Conservation (phyloP, 2,888 invertebrate species). For the Cheilosia grossa region DNA sequence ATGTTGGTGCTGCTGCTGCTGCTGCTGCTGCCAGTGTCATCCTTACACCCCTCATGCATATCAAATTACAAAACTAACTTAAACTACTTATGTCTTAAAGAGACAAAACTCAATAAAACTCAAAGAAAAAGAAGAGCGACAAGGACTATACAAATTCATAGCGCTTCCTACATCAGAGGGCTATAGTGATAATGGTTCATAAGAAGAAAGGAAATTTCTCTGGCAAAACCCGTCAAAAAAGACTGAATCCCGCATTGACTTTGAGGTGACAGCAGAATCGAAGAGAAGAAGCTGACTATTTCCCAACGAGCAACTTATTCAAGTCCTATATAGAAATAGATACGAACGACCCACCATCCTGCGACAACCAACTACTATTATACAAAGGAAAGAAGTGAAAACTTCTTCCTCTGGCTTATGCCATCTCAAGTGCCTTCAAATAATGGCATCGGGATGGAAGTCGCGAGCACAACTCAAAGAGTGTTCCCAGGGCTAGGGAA, state of each 20-base stretch:
- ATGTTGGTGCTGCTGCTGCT: constrained; percentile 34
- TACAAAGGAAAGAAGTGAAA: constrained; percentile 51
- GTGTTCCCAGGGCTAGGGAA: constrained; percentile 3
- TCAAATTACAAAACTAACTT: constrained; percentile 74
- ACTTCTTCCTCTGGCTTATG: constrained; percentile 63
- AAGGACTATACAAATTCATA: constrained; percentile 62
- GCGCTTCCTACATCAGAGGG: constrained; percentile 58
- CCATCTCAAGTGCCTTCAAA: constrained; percentile 69
- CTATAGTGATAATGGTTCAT: constrained; percentile 63
- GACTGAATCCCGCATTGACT: constrained; percentile 61
- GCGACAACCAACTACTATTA: constrained; percentile 27
- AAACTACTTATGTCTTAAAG: constrained; percentile 70
- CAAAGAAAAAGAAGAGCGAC: neutral
- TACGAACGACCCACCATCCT: neutral
- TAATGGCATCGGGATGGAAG: constrained; percentile 65
- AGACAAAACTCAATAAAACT: constrained; percentile 72
- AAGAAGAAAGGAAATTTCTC: constrained; percentile 58
- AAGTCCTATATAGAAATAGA: constrained; percentile 21
- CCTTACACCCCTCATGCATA: constrained; percentile 65
- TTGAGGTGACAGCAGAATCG: constrained; percentile 45
- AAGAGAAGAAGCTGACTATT: constrained; percentile 59
- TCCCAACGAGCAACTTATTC: constrained; percentile 63
- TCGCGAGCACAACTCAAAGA: constrained; percentile 50
- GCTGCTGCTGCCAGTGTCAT: constrained; percentile 38
- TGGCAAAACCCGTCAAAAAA: constrained; percentile 62